phyloP scores from a whole-genome alignment of 2,797 vertebrate genomes.

The Arnoldichthys spilopterus region DNA sequence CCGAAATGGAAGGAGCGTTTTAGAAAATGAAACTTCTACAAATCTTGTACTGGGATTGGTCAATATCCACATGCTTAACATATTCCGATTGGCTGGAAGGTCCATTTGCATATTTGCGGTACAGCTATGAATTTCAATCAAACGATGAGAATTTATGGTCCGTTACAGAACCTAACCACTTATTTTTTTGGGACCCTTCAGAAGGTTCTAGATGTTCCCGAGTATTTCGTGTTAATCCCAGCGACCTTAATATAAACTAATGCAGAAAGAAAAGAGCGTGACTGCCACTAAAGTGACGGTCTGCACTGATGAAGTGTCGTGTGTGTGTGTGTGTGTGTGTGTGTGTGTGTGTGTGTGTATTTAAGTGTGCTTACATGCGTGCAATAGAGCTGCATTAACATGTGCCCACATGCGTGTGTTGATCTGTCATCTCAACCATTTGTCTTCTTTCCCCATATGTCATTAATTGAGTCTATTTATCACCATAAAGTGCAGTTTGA shows the following conservation, averaged over 20 bases:
- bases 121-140: neutral
- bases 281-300: conserved; percentile 6
- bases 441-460: neutral
- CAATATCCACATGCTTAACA: too few species aligned
- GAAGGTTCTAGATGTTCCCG: conserved; percentile 26
- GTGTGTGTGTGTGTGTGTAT: conserved; percentile 22
- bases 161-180: neutral
- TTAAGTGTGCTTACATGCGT: conserved; percentile 8
- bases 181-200: neutral
- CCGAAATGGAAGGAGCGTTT: too few species aligned
- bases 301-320: conserved; percentile 1
- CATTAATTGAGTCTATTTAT: conserved; percentile 17
- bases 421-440: conserved; percentile 20
- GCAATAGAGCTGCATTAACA: neutral
- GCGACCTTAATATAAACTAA: conserved; percentile 42
- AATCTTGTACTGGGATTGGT: too few species aligned
- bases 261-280: conserved; percentile 35
- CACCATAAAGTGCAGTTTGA: conserved; percentile 4
- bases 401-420: conserved; percentile 24
- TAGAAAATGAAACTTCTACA: too few species aligned
- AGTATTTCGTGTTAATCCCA: conserved; percentile 31
- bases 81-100: too few species aligned
- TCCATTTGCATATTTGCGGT: neutral
- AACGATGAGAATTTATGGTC: neutral
- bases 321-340: conserved; percentile 28